Evolutionary conservation across 2,797 vertebrate species (phyloP).

Genomic region (Premnoplex brunnescens): DNA sequence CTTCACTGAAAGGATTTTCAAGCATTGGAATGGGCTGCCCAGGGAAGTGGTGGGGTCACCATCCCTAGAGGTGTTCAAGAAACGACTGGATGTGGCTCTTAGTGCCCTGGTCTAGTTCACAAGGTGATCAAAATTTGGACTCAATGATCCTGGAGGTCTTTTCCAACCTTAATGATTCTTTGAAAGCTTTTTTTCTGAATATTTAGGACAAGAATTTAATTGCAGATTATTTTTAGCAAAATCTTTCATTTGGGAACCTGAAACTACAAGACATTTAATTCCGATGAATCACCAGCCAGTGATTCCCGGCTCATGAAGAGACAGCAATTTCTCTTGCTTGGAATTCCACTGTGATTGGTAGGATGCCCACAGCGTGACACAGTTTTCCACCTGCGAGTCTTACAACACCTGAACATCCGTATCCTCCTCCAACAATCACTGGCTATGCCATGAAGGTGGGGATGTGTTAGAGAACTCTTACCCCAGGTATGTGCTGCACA

Average conservation of each 20-base stretch:
- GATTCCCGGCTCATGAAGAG: not conserved
- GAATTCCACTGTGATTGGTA: not conserved
- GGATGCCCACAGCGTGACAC: not conserved
- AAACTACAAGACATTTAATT: not conserved
- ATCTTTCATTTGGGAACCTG: not conserved
- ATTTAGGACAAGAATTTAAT: not conserved
- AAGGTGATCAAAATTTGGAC: not conserved
- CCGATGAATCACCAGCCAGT: not conserved
- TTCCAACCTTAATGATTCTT: not conserved
- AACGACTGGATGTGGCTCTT: fast-evolving
- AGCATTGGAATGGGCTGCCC: not conserved
- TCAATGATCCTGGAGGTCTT: not conserved
- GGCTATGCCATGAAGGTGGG: fast-evolving
- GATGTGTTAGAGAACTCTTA: not conserved
- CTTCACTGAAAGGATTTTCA: not conserved
- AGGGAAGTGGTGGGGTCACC: not conserved
- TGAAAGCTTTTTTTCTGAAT: not conserved
- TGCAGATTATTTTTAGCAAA: not conserved
- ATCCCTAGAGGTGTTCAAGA: not conserved
- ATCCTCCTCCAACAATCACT: not conserved
- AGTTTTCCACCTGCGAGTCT: not conserved
- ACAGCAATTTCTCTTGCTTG: not conserved
- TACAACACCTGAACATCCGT: not conserved
- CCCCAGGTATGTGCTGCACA: not conserved
- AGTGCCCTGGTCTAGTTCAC: not conserved